Conservation (phyloP, 23 tunicate species). For the Halocynthia aurantium region DNA sequence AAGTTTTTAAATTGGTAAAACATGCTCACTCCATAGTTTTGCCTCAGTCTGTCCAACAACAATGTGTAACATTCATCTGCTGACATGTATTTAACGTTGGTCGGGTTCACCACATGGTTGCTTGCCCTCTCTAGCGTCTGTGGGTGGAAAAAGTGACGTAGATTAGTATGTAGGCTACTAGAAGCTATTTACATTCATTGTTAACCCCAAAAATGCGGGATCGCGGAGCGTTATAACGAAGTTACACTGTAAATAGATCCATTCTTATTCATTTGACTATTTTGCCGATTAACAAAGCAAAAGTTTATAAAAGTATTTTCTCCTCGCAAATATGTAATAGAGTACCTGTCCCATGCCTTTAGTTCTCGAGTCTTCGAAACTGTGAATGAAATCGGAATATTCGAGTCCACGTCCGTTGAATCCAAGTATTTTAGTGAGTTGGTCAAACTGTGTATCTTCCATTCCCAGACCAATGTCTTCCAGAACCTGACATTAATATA, state of each 20-base stretch:
- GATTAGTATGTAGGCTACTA: not conserved
- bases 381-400: constrained; percentile 63
- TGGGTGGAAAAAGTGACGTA: not conserved
- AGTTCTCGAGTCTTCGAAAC: constrained; percentile 48
- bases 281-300: not conserved
- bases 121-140: constrained; percentile 73
- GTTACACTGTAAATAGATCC: not conserved
- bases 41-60: constrained; percentile 75
- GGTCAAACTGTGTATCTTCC: constrained; percentile 65
- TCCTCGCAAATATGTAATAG: not conserved
- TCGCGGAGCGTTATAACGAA: too few relatives aligned
- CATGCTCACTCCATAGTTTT: constrained; percentile 70
- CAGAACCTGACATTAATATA: constrained; percentile 41
- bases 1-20: too few relatives aligned
- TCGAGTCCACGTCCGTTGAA: constrained; percentile 46
- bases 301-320: not conserved
- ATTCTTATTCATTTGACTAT: not conserved
- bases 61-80: constrained; percentile 71
- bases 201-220: too few relatives aligned
- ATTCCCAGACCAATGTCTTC: constrained; percentile 80
- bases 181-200: too few relatives aligned
- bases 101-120: constrained; percentile 72
- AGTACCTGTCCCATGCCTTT: constrained; percentile 71
- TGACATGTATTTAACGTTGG: constrained; percentile 76
- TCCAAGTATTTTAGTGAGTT: constrained; percentile 27